Percentiles rank a stretch among this genome's conserved stretches.
Conservation (phyloP, 2,888 invertebrate genomes). For the Coremacera marginata region DNA sequence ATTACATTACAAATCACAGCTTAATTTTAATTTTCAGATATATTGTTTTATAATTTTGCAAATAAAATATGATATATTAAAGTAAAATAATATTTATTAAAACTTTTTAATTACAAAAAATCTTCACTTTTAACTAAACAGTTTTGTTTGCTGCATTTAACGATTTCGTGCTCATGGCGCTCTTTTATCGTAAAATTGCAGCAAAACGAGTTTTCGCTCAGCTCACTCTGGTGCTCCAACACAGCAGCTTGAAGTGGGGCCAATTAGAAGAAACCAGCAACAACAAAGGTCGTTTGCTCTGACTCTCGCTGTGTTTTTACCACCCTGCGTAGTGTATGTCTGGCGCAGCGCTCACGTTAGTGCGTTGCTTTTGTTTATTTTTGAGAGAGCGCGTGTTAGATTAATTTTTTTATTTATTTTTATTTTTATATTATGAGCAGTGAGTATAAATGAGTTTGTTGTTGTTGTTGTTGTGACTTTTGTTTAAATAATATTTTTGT, state of each 20-base stretch:
- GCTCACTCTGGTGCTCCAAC: neutral
- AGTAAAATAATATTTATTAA: no score
- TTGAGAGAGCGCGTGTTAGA: constrained; percentile 22
- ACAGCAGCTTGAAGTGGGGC: neutral
- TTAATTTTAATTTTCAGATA: no score
- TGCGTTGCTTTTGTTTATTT: constrained; percentile 30
- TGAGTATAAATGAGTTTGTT: neutral
- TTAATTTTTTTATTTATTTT: neutral
- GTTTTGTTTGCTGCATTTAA: neutral
- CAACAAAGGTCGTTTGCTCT: neutral
- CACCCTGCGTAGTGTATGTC: neutral
- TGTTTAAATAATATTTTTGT: constrained; percentile 1
- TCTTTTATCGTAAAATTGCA: constrained; percentile 17
- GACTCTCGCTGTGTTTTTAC: neutral
- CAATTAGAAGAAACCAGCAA: neutral
- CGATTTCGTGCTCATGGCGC: neutral
- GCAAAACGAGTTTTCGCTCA: constrained; percentile 6
- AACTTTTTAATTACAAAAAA: no score
- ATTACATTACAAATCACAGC: no score
- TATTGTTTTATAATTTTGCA: no score
- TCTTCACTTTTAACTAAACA: no score
- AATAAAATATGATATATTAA: no score
- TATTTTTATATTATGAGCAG: neutral
- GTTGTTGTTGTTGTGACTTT: constrained; percentile 20
- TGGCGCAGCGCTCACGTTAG: neutral